Conservation (phyloP, 1,140 invertebrate genomes). For the Grapholita molesta region DNA sequence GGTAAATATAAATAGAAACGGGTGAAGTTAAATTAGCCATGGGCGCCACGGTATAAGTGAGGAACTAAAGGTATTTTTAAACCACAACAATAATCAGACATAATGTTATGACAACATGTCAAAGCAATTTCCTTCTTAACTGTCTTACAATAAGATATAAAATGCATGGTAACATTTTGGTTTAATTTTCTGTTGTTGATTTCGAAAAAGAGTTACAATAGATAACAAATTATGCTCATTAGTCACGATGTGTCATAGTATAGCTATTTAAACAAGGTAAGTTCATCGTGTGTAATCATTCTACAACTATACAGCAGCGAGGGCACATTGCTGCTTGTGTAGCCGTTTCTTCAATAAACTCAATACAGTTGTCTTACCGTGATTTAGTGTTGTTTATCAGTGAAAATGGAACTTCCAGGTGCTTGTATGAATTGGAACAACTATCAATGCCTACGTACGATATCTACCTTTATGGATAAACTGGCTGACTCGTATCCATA, state of each 20-base stretch:
- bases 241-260: not conserved
- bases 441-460: slow-evolving; percentile 84
- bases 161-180: too few species aligned
- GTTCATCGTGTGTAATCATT: not conserved
- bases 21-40: too few species aligned
- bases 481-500: slow-evolving; percentile 73
- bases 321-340: not conserved
- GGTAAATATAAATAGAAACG: too few species aligned
- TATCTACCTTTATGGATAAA: slow-evolving; percentile 66
- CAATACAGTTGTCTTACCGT: not conserved
- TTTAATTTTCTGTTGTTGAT: too few species aligned
- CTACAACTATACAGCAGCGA: not conserved
- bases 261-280: not conserved
- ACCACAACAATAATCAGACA: too few species aligned
- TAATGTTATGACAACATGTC: too few species aligned
- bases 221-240: not conserved
- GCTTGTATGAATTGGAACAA: slow-evolving; percentile 83
- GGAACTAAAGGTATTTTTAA: too few species aligned
- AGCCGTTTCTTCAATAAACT: not conserved
- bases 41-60: too few species aligned
- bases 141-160: too few species aligned
- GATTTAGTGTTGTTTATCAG: not conserved
- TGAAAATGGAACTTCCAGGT: slow-evolving; percentile 22
- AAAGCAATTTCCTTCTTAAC: too few species aligned
- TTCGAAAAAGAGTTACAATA: not conserved